phyloP scores from a whole-genome alignment of 2,888 invertebrate species.

The Chelonus formosanus region DNA sequence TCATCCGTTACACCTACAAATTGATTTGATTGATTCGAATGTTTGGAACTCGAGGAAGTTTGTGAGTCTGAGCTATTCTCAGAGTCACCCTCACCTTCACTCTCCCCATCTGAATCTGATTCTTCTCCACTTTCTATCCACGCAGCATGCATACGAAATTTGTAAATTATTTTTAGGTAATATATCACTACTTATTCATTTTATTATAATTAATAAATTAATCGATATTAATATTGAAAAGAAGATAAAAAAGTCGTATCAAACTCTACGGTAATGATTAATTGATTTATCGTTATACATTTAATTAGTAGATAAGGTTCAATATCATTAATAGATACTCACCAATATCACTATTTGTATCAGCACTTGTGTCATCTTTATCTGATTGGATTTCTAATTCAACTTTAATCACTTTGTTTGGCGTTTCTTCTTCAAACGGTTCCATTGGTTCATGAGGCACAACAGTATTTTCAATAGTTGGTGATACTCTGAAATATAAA shows the following conservation, averaged over 20 bases:
- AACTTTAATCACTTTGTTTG: conserved; percentile 79
- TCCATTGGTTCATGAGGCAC: conserved; percentile 60
- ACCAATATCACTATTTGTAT: conserved; percentile 69
- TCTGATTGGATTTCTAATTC: conserved; percentile 76
- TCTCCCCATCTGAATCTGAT: conserved; percentile 67
- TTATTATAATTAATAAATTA: not conserved
- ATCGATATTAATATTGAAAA: too few relatives aligned
- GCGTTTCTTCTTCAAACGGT: conserved; percentile 70
- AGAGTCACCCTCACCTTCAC: conserved; percentile 65
- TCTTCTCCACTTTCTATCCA: conserved; percentile 64
- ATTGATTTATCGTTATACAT: too few relatives aligned
- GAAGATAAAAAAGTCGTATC: too few relatives aligned
- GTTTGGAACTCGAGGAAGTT: conserved; percentile 62
- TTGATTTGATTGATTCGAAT: conserved; percentile 60
- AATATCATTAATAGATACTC: conserved; percentile 62
- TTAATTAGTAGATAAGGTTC: conserved; percentile 29
- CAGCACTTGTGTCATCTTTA: conserved; percentile 66
- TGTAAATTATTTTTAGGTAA: conserved; percentile 10
- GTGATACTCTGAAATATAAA: conserved; percentile 54
- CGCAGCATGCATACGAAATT: conserved; percentile 57
- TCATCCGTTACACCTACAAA: conserved; percentile 65
- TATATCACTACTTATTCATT: not conserved
- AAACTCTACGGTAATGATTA: too few relatives aligned
- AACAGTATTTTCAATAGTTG: conserved; percentile 62
- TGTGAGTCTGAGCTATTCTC: conserved; percentile 67